Evolutionary conservation across 1,140 invertebrate species (phyloP), one percentile per base, ranked within the genome.

Genomic region (Ladona fulva): DNA sequence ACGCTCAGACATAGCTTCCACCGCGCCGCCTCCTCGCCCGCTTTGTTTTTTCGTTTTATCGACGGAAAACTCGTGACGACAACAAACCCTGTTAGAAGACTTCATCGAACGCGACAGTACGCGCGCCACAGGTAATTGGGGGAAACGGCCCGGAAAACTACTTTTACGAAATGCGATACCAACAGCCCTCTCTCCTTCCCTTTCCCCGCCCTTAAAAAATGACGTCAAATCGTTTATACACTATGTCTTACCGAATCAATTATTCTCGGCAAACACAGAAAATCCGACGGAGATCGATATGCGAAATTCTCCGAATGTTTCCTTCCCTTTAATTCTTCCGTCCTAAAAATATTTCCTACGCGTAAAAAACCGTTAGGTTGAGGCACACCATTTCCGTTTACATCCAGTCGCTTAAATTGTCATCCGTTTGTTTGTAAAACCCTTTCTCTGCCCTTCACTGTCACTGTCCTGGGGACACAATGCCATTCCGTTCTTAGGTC

Each of bases 81-180:
- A 66, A 66, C 52, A 66, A 66, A 66, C 52, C 52, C 52, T 66
- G 52, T 66, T 66, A 66, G n/a, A 66, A 22, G 52, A 66, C 52
- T 66, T 66, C 52, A 66, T 66, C 52, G 52, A 66, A 66, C 44
- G 44, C 44, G 10, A 19, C 16, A 16, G 52, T 66, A 12, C n/a
- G 44, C 44, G 44, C 44, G 44, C 52, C n/a, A 66, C 52, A 66
- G 52, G 52, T 66, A 16, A 66, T 66, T 12, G 52, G 52, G n/a
- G 16, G n/a, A 66, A 66, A 19, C 52, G 52, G 14, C 52, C 52
- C 16, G 52, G 52, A 66, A 16, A 19, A 66, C 52, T 22, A 22
- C 52, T 66, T 66, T 22, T 66, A 66, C 44, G 44, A 19, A 52
- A 66, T 12, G 52, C 5, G 52, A 66, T 6, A 66, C 52, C 52